phyloP scores from a whole-genome alignment of 1,140 invertebrate genomes.

The Varroa destructor region DNA sequence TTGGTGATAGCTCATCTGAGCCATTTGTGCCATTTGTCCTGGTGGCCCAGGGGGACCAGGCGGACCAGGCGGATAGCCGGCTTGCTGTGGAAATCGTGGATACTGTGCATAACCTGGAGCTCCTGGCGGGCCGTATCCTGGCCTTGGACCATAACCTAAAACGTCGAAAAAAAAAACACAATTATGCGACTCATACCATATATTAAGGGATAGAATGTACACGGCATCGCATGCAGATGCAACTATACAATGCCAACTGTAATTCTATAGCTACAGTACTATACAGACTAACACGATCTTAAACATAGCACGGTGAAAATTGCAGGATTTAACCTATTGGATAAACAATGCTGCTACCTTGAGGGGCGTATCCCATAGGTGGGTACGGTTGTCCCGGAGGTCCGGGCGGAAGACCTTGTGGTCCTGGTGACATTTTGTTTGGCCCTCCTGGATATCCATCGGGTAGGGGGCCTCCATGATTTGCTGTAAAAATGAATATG shows the following conservation, averaged over 20 bases:
- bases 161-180: neutral
- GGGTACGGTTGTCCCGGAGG: neutral
- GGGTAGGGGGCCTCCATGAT: conserved; percentile 14
- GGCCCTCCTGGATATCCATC: conserved; percentile 24
- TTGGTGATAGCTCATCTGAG: conserved; percentile 6
- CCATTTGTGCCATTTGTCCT: too few species aligned
- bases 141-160: conserved; percentile 13
- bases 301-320: neutral
- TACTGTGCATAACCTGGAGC: conserved; percentile 17
- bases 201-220: too few species aligned
- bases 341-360: neutral
- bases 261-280: too few species aligned
- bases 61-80: conserved; percentile 9
- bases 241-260: too few species aligned
- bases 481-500: neutral
- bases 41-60: neutral
- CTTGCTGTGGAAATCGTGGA: conserved; percentile 17
- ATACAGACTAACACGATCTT: too few species aligned
- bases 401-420: conserved; percentile 13
- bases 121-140: conserved; percentile 24
- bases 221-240: too few species aligned
- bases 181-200: too few species aligned
- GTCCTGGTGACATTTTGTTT: conserved; percentile 27
- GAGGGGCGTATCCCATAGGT: conserved; percentile 22
- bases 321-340: neutral